phyloP scores from a whole-genome alignment of 2,888 invertebrate genomes.

The Apotomis turbidana region DNA sequence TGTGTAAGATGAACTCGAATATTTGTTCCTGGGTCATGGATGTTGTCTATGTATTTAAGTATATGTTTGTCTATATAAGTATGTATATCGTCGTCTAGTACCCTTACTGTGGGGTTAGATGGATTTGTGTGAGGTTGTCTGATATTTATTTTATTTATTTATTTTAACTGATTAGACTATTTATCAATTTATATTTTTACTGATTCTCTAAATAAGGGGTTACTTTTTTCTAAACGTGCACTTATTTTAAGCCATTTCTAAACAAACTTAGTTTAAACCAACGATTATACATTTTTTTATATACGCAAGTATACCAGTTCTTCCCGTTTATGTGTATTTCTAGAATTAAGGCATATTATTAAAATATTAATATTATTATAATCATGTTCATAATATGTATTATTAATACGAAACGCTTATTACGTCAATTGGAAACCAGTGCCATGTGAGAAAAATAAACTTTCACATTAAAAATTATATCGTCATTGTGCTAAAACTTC shows the following conservation, averaged over 20 bases:
- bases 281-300: slow-evolving; percentile 23
- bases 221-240: too few species aligned
- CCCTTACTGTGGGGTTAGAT: too few species aligned
- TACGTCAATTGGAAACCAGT: slow-evolving; percentile 37
- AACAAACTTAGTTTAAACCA: not conserved
- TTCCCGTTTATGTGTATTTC: slow-evolving; percentile 29
- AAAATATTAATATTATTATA: slow-evolving; percentile 23
- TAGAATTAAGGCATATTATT: slow-evolving; percentile 29
- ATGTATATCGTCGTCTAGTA: too few species aligned
- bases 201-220: too few species aligned
- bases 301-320: slow-evolving; percentile 29
- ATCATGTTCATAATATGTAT: slow-evolving; percentile 27
- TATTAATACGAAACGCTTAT: slow-evolving; percentile 32
- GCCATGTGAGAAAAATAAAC: slow-evolving; percentile 11
- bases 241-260: not conserved
- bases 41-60: too few species aligned
- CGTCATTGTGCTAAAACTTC: not conserved
- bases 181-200: too few species aligned
- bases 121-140: too few species aligned
- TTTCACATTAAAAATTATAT: not conserved
- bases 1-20: too few species aligned
- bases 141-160: too few species aligned
- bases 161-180: too few species aligned
- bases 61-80: too few species aligned
- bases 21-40: too few species aligned